A percentile compares a stretch with the other conserved stretches of the same genome.
Evolutionary conservation across 1,140 invertebrate genomes (phyloP).

Genomic region (Araneus ventricosus): DNA sequence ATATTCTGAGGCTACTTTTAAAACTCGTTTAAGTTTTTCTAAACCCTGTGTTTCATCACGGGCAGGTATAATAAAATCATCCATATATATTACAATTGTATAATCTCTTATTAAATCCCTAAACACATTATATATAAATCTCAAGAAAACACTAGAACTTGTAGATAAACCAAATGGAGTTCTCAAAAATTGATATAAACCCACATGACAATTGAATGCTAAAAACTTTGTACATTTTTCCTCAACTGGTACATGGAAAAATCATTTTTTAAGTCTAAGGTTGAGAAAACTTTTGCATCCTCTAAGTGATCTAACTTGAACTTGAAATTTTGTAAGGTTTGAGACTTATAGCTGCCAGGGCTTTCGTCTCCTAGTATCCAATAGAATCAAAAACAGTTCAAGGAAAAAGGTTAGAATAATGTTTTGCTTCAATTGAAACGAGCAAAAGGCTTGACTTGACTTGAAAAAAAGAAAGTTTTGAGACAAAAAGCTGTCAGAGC

Average conservation of each 20-base stretch:
- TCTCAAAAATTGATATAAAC: slow-evolving; percentile 60
- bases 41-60: slow-evolving; percentile 15
- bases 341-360: too few relatives aligned
- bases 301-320: too few relatives aligned
- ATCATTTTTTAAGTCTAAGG: slow-evolving; percentile 71
- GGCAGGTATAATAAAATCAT: slow-evolving; percentile 76
- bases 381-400: too few relatives aligned
- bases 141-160: slow-evolving; percentile 77
- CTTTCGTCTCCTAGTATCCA: too few relatives aligned
- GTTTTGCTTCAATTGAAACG: too few relatives aligned
- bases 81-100: slow-evolving; percentile 76
- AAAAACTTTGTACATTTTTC: slow-evolving; percentile 61
- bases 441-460: too few relatives aligned
- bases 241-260: slow-evolving; percentile 65
- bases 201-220: slow-evolving; percentile 57
- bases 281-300: slow-evolving; percentile 52
- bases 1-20: slow-evolving; percentile 30
- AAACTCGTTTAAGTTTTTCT: slow-evolving; percentile 45
- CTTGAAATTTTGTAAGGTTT: too few relatives aligned
- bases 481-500: too few relatives aligned
- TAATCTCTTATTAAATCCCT: slow-evolving; percentile 60
- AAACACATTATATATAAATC: slow-evolving; percentile 78
- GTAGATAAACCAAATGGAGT: slow-evolving; percentile 78
- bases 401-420: too few relatives aligned
- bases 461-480: too few relatives aligned